phyloP scores from a whole-genome alignment of 2,113 vertebrate species.

The Atlantisia rogersi region DNA sequence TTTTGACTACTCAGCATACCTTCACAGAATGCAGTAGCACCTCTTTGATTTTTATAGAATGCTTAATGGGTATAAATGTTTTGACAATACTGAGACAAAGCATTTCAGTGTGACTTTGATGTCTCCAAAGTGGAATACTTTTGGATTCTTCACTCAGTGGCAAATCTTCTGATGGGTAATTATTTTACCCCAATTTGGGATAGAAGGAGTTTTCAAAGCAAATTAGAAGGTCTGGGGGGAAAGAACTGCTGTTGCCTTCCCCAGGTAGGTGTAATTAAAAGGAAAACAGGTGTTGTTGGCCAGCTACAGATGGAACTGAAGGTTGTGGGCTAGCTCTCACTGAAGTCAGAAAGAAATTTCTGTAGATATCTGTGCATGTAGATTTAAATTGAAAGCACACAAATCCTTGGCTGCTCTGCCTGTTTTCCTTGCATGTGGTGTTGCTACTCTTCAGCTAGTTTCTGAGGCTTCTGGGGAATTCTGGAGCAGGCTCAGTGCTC shows the following conservation, averaged over 20 bases:
- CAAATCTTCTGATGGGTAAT: background rate
- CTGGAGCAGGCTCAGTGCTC: background rate
- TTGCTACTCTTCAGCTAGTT: background rate
- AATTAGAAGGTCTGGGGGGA: background rate
- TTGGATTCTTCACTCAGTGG: background rate
- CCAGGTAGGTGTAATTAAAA: background rate
- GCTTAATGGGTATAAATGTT: constrained; percentile 2
- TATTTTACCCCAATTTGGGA: background rate
- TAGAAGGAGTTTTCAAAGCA: background rate
- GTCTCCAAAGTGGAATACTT: background rate
- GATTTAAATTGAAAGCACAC: background rate
- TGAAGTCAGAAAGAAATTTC: background rate
- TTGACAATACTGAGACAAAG: constrained; percentile 31
- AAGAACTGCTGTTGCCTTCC: background rate
- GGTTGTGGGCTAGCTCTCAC: background rate
- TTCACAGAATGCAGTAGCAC: background rate
- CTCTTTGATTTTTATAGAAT: background rate
- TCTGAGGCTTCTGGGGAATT: background rate
- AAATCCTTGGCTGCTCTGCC: background rate
- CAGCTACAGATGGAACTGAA: background rate
- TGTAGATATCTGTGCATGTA: background rate
- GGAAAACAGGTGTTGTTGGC: background rate
- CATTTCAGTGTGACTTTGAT: background rate
- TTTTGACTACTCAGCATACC: constrained; percentile 23
- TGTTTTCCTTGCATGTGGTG: background rate